Evolutionary conservation across 2,888 invertebrate genomes (phyloP).

Genomic region (Standfussiana lucernea): DNA sequence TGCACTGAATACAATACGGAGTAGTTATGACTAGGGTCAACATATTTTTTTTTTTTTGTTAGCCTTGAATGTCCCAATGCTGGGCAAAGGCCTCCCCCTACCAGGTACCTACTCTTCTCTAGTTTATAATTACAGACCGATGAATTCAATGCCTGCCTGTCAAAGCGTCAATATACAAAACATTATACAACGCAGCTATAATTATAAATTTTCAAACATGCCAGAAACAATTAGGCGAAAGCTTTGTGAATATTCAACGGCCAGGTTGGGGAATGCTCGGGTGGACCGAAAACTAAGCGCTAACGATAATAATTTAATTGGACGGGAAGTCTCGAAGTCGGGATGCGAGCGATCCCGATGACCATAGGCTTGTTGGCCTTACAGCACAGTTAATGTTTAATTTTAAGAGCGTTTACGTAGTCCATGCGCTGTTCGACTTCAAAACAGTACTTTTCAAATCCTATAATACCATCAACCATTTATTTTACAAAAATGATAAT

Average conservation of each 20-base stretch:
- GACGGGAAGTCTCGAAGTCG: constrained; percentile 30
- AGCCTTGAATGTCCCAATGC: too few relatives aligned
- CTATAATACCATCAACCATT: too few relatives aligned
- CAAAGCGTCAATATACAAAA: neutral
- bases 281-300: constrained; percentile 62
- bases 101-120: too few relatives aligned
- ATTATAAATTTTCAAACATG: constrained; percentile 39
- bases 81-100: too few relatives aligned
- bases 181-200: neutral
- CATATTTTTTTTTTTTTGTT: too few relatives aligned
- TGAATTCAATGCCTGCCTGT: neutral
- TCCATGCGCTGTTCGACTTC: too few relatives aligned
- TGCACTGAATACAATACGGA: too few relatives aligned
- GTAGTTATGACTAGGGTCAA: too few relatives aligned
- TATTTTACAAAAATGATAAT: too few relatives aligned
- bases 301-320: constrained; percentile 68
- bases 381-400: neutral
- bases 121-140: too few relatives aligned
- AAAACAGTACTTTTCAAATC: too few relatives aligned
- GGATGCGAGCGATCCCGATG: constrained; percentile 43
- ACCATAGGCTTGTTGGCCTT: constrained; percentile 39
- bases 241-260: constrained; percentile 63
- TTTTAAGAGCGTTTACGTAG: too few relatives aligned
- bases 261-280: constrained; percentile 39
- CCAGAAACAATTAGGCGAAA: constrained; percentile 62